Evolutionary conservation across 2,113 vertebrate species (phyloP), one percentile per base, ranked within the genome.

Genomic region (Candoia aspera): DNA sequence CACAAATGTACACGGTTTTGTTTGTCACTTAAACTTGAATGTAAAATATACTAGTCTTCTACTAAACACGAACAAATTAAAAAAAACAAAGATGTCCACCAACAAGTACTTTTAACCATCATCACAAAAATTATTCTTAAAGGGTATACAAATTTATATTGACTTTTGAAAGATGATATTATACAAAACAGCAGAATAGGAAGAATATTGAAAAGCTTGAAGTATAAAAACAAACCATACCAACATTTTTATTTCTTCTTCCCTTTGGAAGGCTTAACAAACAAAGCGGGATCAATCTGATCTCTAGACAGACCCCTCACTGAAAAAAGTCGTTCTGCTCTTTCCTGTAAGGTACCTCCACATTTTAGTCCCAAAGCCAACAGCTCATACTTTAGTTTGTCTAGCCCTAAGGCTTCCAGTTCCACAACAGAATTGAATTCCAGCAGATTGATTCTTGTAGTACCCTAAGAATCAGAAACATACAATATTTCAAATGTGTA

Each of bases 301-400:
- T 98, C 98, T 73, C 91, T 96, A 0, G 92, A 90, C 49, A 98
- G 96, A 19, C 98, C 98, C 93, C 97, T 96, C 94, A 98, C 94
- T 0, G 98, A 97, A 94, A 98, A 99, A 53, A 99, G 99, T 0
- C 99, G 97, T 0, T 97, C 94, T 0, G 99, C 99, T 0, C 99
- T 98, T 94, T 99, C 98, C 33, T 97, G 96, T 49, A 99, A 96
- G 0, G 98, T 98, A 1, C 99, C 99, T 15, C 99, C 99, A 0
- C 99, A 99, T 94, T 99, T 99, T 94, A 99, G 93, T 29, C 99
- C 99, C 2, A 98, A 96, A 13, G 94, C 93, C 97, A 95, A 95
- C 62, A 99, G 96, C 10, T 98, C 98, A 87, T 92, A 92, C 95
- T 99, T 99, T 94, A 99, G 98, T 62, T 94, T 96, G 8, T 99